Conservation (phyloP, 2,888 invertebrate species). For the Pteria penguin region DNA sequence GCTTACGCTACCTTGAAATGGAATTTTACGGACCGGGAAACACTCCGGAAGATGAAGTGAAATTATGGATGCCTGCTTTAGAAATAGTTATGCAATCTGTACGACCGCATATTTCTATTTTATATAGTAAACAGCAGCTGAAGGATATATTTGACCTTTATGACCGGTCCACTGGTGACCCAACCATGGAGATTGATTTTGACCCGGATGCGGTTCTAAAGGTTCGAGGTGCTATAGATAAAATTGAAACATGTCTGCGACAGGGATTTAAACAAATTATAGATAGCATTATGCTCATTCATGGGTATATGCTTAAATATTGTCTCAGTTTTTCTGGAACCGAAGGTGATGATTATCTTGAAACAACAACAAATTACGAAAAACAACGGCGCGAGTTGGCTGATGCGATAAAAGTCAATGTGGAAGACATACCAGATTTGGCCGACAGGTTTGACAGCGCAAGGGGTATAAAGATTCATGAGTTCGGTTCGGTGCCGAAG, state of each 20-base stretch:
- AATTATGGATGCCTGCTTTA: slow-evolving; percentile 60
- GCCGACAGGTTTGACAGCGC: slow-evolving; percentile 67
- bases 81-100: slow-evolving; percentile 58
- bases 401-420: slow-evolving; percentile 58
- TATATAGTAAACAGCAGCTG: slow-evolving; percentile 58
- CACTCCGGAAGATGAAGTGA: slow-evolving; percentile 63
- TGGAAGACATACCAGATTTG: slow-evolving; percentile 66
- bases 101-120: slow-evolving; percentile 47
- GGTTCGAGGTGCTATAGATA: slow-evolving; percentile 53
- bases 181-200: slow-evolving; percentile 54
- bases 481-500: slow-evolving; percentile 66
- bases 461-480: slow-evolving; percentile 59
- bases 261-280: slow-evolving; percentile 64
- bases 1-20: slow-evolving; percentile 58
- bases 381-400: slow-evolving; percentile 65
- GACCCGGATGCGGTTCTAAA: slow-evolving; percentile 52
- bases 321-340: slow-evolving; percentile 66
- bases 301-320: slow-evolving; percentile 68
- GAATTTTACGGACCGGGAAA: slow-evolving; percentile 63
- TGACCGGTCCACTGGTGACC: slow-evolving; percentile 54
- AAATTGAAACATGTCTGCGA: slow-evolving; percentile 55
- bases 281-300: slow-evolving; percentile 56
- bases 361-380: slow-evolving; percentile 72
- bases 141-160: slow-evolving; percentile 55
- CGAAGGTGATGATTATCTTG: slow-evolving; percentile 66